phyloP scores from a whole-genome alignment of 2,888 invertebrate genomes.

The Taphrorychus bicolor region DNA sequence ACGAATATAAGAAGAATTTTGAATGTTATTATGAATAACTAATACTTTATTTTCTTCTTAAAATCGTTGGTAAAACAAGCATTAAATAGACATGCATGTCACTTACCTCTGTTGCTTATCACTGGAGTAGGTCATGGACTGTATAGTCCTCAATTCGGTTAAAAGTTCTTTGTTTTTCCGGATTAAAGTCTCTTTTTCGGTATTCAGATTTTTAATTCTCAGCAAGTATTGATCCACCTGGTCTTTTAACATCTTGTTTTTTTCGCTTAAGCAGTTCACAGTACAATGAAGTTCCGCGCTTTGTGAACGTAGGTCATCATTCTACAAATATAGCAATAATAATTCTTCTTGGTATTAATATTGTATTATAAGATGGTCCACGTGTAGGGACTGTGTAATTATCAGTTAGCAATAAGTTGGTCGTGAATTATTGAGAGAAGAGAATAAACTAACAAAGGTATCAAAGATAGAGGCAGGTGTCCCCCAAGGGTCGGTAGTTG shows the following conservation, averaged over 20 bases:
- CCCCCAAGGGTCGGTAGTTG: too few species aligned
- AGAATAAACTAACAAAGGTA: too few species aligned
- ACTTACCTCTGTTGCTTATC: slow-evolving; percentile 49
- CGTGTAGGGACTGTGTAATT: too few species aligned
- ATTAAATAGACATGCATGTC: neutral
- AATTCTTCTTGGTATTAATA: too few species aligned
- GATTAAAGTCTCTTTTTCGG: slow-evolving; percentile 51
- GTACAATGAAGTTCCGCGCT: slow-evolving; percentile 46
- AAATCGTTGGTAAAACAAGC: too few species aligned
- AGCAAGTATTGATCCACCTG: slow-evolving; percentile 53
- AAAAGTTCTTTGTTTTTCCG: slow-evolving; percentile 51
- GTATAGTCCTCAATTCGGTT: slow-evolving; percentile 50
- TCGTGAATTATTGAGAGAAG: too few species aligned
- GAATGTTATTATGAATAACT: too few species aligned
- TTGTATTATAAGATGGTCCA: too few species aligned
- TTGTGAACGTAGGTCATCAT: slow-evolving; percentile 53
- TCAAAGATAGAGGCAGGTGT: too few species aligned
- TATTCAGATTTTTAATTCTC: slow-evolving; percentile 45
- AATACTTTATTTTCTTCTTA: too few species aligned
- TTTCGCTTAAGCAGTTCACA: slow-evolving; percentile 47
- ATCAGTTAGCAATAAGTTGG: too few species aligned
- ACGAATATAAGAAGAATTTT: too few species aligned
- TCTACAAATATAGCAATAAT: slow-evolving; percentile 49
- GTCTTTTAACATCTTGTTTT: slow-evolving; percentile 48
- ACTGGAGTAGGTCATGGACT: slow-evolving; percentile 36